Evolutionary conservation across 1,140 invertebrate species (phyloP), one percentile per base, ranked within the genome.

Genomic region (Cotesia vestalis): DNA sequence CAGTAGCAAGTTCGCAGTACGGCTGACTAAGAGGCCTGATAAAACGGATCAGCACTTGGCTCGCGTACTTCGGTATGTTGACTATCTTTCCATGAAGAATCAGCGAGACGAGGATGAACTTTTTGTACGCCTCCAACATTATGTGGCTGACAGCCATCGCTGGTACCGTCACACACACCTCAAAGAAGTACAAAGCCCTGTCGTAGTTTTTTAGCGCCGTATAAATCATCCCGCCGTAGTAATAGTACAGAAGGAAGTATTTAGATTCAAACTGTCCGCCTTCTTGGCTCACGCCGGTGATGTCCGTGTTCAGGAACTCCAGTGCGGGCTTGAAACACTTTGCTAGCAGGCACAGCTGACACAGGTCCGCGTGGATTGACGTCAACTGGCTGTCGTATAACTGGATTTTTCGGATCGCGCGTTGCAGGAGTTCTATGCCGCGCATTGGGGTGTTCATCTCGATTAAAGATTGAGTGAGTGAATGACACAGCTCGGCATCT

Each of bases 221-320:
- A 80, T 97, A 98, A 76, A 98, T 97, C 94, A 98, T 97, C 63
- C 97, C 97, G 61, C 96, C 97, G 86, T 99, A 99, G 85, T 99
- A 99, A 83, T 96, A 98, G 84, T 97, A 99, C 0, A 96, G 88
- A 52, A 99, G 88, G 83, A 98, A 98, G 85, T 96, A 93, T 89
- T 97, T 96, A 1, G 94, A 91, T 84, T 98, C 95, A 89, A 95
- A 96, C 74, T 92, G 91, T 64, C 92, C 91, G 71, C 92, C 92
- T 87, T 95, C 94, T 81, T 93, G 90, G 79, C 93, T 93, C 73
- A 99, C 97, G 78, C 95, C 94, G 67, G 94, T 96, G 46, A 98
- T 93, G 88, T 99, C 97, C 35, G 91, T 91, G 82, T 98, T 93
- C 59, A 99, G 88, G 85, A 97, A 95, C 77, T 93, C 92, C 38